Percentiles rank a stretch among this genome's conserved stretches.
Evolutionary conservation across 1,140 invertebrate genomes (phyloP).

Genomic region (Rhynchophorus ferrugineus): DNA sequence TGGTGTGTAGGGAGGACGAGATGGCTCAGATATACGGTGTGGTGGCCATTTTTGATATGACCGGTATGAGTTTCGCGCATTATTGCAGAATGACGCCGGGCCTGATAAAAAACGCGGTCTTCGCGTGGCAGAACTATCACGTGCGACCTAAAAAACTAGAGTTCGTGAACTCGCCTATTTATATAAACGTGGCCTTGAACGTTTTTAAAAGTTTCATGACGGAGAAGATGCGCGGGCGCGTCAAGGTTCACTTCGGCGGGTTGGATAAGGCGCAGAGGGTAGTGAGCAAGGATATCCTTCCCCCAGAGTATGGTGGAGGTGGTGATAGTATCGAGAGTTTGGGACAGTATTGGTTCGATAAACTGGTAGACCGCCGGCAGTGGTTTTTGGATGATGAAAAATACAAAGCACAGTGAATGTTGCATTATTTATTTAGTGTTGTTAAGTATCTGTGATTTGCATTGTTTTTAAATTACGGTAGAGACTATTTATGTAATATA

Average conservation of each 20-base stretch:
- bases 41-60: conserved; percentile 53
- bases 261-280: conserved; percentile 40
- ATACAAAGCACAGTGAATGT: conserved; percentile 41
- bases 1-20: conserved; percentile 45
- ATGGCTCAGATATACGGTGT: conserved; percentile 51
- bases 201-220: conserved; percentile 66
- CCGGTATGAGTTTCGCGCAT: conserved; percentile 49
- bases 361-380: conserved; percentile 42
- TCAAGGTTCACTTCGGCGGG: conserved; percentile 46
- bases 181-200: conserved; percentile 60
- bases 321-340: conserved; percentile 46
- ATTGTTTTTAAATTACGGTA: too few relatives aligned
- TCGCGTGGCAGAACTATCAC: conserved; percentile 64
- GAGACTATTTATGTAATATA: too few relatives aligned
- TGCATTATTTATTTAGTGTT: too few relatives aligned
- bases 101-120: conserved; percentile 51
- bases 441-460: too few relatives aligned
- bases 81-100: conserved; percentile 51
- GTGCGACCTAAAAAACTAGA: conserved; percentile 58
- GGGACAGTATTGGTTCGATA: conserved; percentile 49
- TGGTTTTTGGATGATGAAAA: conserved; percentile 53
- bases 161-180: conserved; percentile 60
- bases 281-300: conserved; percentile 46
- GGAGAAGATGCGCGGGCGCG: conserved; percentile 53
- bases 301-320: conserved; percentile 53